Evolutionary conservation across 1,140 invertebrate species (phyloP).

Genomic region (Chrysomallon squamiferum): DNA sequence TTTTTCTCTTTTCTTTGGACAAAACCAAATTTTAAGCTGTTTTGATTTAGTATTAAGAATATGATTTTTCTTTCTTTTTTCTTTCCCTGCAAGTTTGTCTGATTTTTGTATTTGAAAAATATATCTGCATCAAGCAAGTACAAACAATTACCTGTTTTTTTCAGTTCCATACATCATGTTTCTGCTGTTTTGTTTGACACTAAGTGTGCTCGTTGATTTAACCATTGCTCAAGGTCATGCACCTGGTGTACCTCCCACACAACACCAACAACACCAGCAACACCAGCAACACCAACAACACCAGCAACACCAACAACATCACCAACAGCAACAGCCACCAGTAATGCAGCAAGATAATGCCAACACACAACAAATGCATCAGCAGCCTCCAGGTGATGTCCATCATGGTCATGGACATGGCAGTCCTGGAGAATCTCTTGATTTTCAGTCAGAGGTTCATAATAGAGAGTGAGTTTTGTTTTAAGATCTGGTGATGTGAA

Average conservation of each 20-base stretch:
- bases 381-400: constrained; percentile 9
- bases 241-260: not conserved
- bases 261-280: constrained; percentile 19
- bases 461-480: constrained; percentile 37
- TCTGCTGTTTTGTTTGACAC: constrained; percentile 6
- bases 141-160: no score
- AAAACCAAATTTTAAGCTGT: no score
- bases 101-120: no score
- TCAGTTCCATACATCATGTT: constrained; percentile 21
- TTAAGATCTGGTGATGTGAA: not conserved
- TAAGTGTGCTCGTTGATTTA: not conserved
- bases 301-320: constrained; percentile 11
- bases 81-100: no score
- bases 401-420: constrained; percentile 14
- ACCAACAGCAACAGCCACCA: constrained; percentile 9
- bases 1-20: no score
- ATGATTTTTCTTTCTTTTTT: no score
- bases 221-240: not conserved
- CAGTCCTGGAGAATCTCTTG: constrained; percentile 4
- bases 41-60: no score
- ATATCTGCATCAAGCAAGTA: no score
- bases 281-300: constrained; percentile 23
- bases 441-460: constrained; percentile 29
- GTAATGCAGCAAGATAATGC: constrained; percentile 14
- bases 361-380: constrained; percentile 15